These are phyloP conservation scores for Macrotis lagotis DNA, from an alignment of 2,113 vertebrate species.

Conservation along the genomic window DNA sequence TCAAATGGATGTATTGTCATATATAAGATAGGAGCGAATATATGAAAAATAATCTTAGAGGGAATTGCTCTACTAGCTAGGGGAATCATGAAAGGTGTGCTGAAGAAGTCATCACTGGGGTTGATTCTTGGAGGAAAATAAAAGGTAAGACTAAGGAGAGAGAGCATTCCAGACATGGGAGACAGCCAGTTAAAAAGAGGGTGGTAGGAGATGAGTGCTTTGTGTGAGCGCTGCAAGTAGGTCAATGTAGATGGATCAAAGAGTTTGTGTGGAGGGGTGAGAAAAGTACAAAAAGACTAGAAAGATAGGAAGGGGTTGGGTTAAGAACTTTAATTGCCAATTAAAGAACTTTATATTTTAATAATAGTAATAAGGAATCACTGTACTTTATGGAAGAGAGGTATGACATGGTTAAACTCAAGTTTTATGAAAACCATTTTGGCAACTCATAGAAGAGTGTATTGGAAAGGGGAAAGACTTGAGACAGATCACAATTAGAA, in stretches of 20 bases:
- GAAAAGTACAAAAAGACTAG: background rate
- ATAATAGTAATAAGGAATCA: background rate
- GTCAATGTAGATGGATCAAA: background rate
- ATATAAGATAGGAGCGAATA: background rate
- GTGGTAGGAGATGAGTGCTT: background rate
- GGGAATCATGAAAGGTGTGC: background rate
- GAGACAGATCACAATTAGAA: background rate
- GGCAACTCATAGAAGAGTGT: background rate
- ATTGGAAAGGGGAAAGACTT: background rate
- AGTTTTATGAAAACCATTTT: background rate
- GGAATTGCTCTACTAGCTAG: background rate
- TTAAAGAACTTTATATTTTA: background rate
- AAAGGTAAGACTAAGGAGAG: background rate
- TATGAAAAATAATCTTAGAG: background rate
- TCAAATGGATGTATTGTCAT: background rate
- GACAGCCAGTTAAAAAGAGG: background rate
- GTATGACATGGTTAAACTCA: background rate
- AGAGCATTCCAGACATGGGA: background rate
- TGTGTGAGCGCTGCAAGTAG: background rate
- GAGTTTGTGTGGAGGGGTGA: background rate
- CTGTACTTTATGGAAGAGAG: background rate
- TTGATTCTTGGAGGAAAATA: background rate
- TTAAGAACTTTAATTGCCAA: background rate
- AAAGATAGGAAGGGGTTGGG: background rate
- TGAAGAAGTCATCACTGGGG: background rate